These are phyloP conservation scores for Chromobotia macracanthus DNA, from an alignment of 2,797 vertebrate genomes.

Conservation along the genomic window DNA sequence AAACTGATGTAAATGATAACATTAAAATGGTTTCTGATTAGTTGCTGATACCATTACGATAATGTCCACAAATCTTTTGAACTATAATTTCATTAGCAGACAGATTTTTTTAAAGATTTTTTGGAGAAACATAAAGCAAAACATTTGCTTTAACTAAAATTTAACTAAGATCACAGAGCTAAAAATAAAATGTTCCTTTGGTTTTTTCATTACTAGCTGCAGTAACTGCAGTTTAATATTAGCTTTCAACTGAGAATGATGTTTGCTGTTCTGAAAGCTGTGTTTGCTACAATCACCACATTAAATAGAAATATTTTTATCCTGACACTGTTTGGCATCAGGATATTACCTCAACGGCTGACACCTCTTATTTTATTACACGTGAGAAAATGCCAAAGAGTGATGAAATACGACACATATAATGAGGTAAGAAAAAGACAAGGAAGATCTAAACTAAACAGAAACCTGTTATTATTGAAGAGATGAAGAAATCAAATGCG, in stretches of 20 bases:
- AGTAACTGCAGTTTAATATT: constrained; percentile 9
- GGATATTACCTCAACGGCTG: constrained; percentile 32
- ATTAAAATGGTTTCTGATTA: background rate
- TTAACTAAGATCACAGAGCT: background rate
- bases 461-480: constrained; percentile 10
- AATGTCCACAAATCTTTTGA: too few species aligned
- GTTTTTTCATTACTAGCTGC: background rate
- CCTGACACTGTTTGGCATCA: constrained; percentile 1
- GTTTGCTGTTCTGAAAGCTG: constrained; percentile 24
- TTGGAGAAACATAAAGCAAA: too few species aligned
- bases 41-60: too few species aligned
- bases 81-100: too few species aligned
- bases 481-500: background rate
- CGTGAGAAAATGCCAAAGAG: constrained; percentile 26
- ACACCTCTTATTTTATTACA: constrained; percentile 36
- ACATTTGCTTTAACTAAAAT: too few species aligned
- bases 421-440: constrained; percentile 9
- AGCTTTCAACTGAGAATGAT: constrained; percentile 14
- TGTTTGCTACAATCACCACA: background rate
- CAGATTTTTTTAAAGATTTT: too few species aligned
- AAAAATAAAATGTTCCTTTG: constrained; percentile 14
- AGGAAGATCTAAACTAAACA: constrained; percentile 24
- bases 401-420: constrained; percentile 30
- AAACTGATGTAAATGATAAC: background rate
- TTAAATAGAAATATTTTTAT: constrained; percentile 25